A percentile compares a stretch with the other conserved stretches of the same genome.
These are phyloP conservation scores for Tholera decimalis DNA, from an alignment of 2,888 invertebrate genomes.

Conservation along the genomic window DNA sequence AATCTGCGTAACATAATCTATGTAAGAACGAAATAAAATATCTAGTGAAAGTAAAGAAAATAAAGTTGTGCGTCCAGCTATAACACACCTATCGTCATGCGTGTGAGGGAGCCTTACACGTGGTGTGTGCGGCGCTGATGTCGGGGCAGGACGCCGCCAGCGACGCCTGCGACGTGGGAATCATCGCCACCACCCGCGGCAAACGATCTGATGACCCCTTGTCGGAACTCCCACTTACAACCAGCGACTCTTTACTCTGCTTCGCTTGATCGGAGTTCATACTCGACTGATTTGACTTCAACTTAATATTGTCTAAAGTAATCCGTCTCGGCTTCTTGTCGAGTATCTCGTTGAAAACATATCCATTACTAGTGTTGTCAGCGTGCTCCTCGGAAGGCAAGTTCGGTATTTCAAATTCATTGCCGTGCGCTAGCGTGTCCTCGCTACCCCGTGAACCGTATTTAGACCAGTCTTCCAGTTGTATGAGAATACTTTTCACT, in stretches of 20 bases:
- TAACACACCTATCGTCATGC: slow-evolving; percentile 89
- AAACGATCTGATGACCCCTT: slow-evolving; percentile 66
- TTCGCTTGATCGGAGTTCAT: slow-evolving; percentile 71
- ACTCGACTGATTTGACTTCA: slow-evolving; percentile 81
- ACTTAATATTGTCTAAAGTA: slow-evolving; percentile 84
- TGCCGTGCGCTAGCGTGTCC: slow-evolving; percentile 87
- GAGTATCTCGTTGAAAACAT: slow-evolving; percentile 89
- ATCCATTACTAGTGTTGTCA: slow-evolving; percentile 73
- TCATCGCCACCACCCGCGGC: slow-evolving; percentile 70
- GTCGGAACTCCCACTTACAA: slow-evolving; percentile 74
- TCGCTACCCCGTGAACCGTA: slow-evolving; percentile 88
- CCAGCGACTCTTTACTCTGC: slow-evolving; percentile 73
- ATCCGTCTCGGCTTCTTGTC: slow-evolving; percentile 88
- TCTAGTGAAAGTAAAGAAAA: slow-evolving; percentile 55
- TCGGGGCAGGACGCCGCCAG: slow-evolving; percentile 80
- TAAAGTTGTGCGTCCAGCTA: slow-evolving; percentile 75
- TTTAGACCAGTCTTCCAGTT: slow-evolving; percentile 88
- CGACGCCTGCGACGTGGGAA: slow-evolving; percentile 54
- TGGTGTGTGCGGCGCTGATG: slow-evolving; percentile 68
- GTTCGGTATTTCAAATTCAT: slow-evolving; percentile 87
- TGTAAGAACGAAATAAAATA: slow-evolving; percentile 54
- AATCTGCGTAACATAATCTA: slow-evolving; percentile 39
- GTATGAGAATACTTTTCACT: slow-evolving; percentile 87
- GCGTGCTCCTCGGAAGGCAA: slow-evolving; percentile 84
- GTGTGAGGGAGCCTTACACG: slow-evolving; percentile 82